These are phyloP conservation scores for Lepus timidus DNA, from an alignment of 2,113 vertebrate species.

Conservation along the genomic window DNA sequence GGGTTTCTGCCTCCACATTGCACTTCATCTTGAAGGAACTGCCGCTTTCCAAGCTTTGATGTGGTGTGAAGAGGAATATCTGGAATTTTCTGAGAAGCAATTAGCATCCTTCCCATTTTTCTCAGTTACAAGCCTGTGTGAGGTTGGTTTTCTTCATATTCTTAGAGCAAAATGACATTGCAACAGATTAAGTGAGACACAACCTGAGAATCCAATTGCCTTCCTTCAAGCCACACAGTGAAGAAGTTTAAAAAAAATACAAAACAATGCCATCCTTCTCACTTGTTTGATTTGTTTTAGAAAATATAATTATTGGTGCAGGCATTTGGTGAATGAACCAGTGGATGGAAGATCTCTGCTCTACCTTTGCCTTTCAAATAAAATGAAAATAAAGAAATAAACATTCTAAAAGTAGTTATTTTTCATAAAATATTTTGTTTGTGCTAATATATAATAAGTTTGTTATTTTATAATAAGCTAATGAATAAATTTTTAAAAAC, in stretches of 20 bases:
- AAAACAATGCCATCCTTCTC: neutral
- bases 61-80: neutral
- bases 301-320: neutral
- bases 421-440: neutral
- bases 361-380: no score
- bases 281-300: slow-evolving; percentile 4
- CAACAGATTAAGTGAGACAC: no score
- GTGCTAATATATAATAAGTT: neutral
- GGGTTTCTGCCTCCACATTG: neutral
- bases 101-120: neutral
- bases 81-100: neutral
- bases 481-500: neutral
- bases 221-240: neutral
- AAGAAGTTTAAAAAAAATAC: neutral
- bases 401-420: neutral
- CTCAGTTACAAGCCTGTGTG: neutral
- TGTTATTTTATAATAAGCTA: neutral
- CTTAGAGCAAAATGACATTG: neutral
- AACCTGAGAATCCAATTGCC: neutral
- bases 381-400: no score
- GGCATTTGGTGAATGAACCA: no score
- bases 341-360: no score
- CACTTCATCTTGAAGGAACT: neutral
- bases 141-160: neutral
- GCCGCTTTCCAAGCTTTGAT: neutral